phyloP scores from a whole-genome alignment of 2,113 vertebrate genomes.

The Accipiter cooperii region DNA sequence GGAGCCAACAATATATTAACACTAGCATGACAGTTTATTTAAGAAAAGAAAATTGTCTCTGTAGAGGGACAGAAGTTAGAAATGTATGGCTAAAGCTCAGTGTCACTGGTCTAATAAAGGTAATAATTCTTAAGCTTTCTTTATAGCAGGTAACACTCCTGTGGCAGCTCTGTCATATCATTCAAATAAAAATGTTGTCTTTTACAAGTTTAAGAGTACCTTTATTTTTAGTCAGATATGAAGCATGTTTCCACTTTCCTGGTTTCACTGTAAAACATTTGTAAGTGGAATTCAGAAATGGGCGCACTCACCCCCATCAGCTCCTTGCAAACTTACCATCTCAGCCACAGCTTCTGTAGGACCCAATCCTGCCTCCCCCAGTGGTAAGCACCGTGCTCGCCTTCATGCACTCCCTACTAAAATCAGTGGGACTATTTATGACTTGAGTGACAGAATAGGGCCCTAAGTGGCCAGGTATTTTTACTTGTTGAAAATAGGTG shows the following conservation, averaged over 20 bases:
- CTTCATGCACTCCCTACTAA: neutral
- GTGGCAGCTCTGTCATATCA: slow-evolving; percentile 80
- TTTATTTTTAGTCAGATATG: slow-evolving; percentile 76
- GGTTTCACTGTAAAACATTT: slow-evolving; percentile 51
- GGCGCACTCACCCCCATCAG: neutral
- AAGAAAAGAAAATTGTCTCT: slow-evolving; percentile 99
- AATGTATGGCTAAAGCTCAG: slow-evolving; percentile 90
- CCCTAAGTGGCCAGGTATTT: slow-evolving; percentile 35
- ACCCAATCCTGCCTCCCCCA: neutral
- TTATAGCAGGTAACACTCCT: slow-evolving; percentile 85
- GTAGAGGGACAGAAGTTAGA: slow-evolving; percentile 88
- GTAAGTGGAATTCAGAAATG: slow-evolving; percentile 40
- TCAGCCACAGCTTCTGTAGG: neutral
- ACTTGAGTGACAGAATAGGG: neutral
- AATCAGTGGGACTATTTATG: neutral
- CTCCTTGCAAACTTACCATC: slow-evolving; percentile 37
- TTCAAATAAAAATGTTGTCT: slow-evolving; percentile 84
- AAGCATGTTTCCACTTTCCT: slow-evolving; percentile 64
- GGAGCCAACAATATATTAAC: slow-evolving; percentile 98
- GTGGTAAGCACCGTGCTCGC: neutral
- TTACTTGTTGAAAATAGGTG: slow-evolving; percentile 47
- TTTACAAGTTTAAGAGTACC: slow-evolving; percentile 81
- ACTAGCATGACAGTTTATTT: slow-evolving; percentile 99
- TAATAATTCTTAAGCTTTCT: slow-evolving; percentile 91
- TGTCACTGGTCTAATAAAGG: slow-evolving; percentile 94